These are phyloP conservation scores for Eurytoma californica DNA, from an alignment of 2,888 invertebrate genomes.

Conservation along the genomic window DNA sequence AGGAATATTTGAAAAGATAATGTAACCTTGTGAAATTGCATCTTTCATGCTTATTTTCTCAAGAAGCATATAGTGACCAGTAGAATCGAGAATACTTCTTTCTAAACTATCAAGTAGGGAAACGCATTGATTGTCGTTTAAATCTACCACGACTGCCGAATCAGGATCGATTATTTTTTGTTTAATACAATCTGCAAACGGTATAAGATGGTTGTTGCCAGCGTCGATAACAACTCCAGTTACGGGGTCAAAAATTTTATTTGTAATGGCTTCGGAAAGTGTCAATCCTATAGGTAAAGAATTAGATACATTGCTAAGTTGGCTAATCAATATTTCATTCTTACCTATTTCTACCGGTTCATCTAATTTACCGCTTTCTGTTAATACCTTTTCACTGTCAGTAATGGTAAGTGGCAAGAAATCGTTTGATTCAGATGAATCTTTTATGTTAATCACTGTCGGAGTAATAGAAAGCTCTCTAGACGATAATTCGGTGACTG, in stretches of 20 bases:
- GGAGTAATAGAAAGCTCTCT: not conserved
- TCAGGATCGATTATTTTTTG: slow-evolving; percentile 89
- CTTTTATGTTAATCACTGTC: not conserved
- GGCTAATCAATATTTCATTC: not conserved
- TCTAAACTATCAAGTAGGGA: slow-evolving; percentile 85
- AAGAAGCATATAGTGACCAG: slow-evolving; percentile 83
- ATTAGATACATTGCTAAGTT: not conserved
- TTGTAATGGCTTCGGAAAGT: slow-evolving; percentile 19
- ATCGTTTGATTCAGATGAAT: not conserved
- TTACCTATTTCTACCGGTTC: not conserved
- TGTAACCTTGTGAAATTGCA: slow-evolving; percentile 81
- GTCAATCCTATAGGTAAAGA: not conserved
- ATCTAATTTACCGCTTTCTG: not conserved
- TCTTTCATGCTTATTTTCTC: slow-evolving; percentile 83
- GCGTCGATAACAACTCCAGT: not conserved
- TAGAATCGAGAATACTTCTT: slow-evolving; percentile 85
- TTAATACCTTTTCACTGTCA: slow-evolving; percentile 1
- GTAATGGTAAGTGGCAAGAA: not conserved
- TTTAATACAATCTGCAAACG: slow-evolving; percentile 91
- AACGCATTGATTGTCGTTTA: slow-evolving; percentile 82
- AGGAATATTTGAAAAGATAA: slow-evolving; percentile 78
- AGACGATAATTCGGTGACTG: not conserved
- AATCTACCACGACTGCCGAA: slow-evolving; percentile 89
- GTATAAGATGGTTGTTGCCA: slow-evolving; percentile 82
- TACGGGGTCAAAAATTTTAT: slow-evolving; percentile 19